These are phyloP conservation scores for Lutraria lutraria DNA, from an alignment of 2,888 invertebrate species.

Conservation along the genomic window DNA sequence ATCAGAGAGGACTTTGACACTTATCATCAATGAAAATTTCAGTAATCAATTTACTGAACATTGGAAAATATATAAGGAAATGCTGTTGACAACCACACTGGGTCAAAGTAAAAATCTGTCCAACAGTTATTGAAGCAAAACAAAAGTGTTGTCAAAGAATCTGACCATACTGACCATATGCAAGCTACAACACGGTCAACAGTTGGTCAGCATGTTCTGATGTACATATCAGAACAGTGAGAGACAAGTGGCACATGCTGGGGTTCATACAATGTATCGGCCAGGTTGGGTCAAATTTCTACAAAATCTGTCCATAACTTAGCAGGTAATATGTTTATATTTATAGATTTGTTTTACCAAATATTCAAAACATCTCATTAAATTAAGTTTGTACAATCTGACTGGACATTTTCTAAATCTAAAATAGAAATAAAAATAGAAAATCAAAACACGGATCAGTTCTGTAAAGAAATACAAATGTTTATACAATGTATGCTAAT, in stretches of 20 bases:
- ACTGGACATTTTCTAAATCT: too few species aligned
- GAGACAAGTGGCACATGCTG: slow-evolving; percentile 32
- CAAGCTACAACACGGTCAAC: slow-evolving; percentile 15
- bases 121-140: background rate
- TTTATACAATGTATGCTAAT: too few species aligned
- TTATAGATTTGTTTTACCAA: too few species aligned
- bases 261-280: background rate
- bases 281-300: background rate
- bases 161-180: background rate
- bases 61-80: background rate
- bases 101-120: background rate
- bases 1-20: background rate
- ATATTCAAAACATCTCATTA: too few species aligned
- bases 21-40: background rate
- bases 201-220: slow-evolving; percentile 22
- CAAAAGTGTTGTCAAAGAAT: background rate
- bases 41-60: background rate
- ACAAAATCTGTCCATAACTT: background rate
- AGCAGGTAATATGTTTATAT: background rate
- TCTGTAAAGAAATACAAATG: too few species aligned
- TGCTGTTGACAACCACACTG: background rate
- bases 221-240: slow-evolving; percentile 38
- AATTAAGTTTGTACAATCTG: too few species aligned
- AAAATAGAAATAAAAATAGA: too few species aligned
- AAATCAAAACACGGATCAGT: too few species aligned